Evolutionary conservation across 2,113 vertebrate species (phyloP), one percentile per base, ranked within the genome.

Genomic region (Gracilinanus agilis): DNA sequence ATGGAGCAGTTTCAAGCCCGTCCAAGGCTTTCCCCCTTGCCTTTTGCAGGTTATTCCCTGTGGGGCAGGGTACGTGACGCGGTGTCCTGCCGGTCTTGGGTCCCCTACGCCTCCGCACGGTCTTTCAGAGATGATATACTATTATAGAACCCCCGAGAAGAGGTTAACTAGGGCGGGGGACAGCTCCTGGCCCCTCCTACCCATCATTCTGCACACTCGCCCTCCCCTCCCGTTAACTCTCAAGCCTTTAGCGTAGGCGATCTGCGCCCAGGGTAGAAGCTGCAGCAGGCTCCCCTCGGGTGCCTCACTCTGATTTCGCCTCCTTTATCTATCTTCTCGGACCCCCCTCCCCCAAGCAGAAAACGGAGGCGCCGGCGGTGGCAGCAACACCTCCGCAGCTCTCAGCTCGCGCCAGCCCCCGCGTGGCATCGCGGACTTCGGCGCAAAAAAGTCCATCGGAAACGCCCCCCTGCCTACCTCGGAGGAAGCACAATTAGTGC

Each of bases 21-120:
- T 83, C 67, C 34, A 83, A 83, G 34, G 67, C 16, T 40, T 83
- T 34, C n/a, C n/a, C 16, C 34, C 11, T 19, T 0, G n/a, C 67
- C 67, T 40, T 83, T 83, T 83, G 67, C 19, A 19, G 67, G 2
- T 54, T 34, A 0, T 53, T 44, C 25, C 27, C 90, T 88, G 3
- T 0, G 4, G 5, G 54, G 34, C 16, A 24, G 4, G 19, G 13
- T 9, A 0, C 1, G 54, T n/a, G 29, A 1, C 19, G 44, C 3
- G 27, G 34, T 54, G 29, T 34, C 9, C 19, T 83, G 92, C 53
- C 8, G 40, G n/a, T 40, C 67, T n/a, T 40, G 34, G n/a, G 34
- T 40, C 67, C n/a, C 16, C 23, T 23, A 21, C 2, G n/a, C n/a
- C n/a, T 40, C 40, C 21, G n/a, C 67, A 7, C 5, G 16, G 67